phyloP scores from a whole-genome alignment of 1,140 invertebrate genomes.

The Drosophila yakuba region DNA sequence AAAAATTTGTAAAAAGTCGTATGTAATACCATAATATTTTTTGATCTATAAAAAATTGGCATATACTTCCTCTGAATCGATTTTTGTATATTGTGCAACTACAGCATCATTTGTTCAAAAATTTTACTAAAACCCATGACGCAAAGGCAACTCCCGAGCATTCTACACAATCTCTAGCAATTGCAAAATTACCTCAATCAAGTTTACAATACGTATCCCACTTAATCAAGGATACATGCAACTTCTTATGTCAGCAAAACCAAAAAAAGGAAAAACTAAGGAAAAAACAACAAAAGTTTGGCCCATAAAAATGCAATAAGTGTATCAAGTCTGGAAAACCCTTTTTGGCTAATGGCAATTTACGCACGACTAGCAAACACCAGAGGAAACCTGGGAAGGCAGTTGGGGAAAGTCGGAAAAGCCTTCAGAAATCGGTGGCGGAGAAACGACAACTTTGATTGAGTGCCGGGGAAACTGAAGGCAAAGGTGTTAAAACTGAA shows the following conservation, averaged over 20 bases:
- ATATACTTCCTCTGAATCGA: neutral
- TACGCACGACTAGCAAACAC: slow-evolving; percentile 76
- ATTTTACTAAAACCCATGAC: too few species aligned
- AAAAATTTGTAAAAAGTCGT: neutral
- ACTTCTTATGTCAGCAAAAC: slow-evolving; percentile 16
- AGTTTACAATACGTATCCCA: slow-evolving; percentile 24
- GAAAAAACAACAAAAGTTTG: slow-evolving; percentile 52
- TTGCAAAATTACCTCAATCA: slow-evolving; percentile 32
- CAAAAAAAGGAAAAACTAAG: slow-evolving; percentile 8
- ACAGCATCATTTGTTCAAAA: too few species aligned
- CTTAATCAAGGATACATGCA: slow-evolving; percentile 56
- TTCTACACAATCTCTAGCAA: neutral
- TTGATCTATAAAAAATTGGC: neutral
- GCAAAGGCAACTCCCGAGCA: too few species aligned
- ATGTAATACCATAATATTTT: neutral
- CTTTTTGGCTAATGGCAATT: slow-evolving; percentile 78
- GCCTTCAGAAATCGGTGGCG: slow-evolving; percentile 26
- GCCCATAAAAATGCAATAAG: slow-evolving; percentile 78
- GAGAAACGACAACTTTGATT: slow-evolving; percentile 71
- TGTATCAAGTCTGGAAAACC: slow-evolving; percentile 59
- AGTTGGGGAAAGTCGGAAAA: neutral
- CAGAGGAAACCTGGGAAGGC: slow-evolving; percentile 26
- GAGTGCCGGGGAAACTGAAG: slow-evolving; percentile 64
- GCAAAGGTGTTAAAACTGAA: slow-evolving; percentile 77
- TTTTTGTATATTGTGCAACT: too few species aligned